Conservation (phyloP, 1,140 invertebrate species). For the Portunus trituberculatus region DNA sequence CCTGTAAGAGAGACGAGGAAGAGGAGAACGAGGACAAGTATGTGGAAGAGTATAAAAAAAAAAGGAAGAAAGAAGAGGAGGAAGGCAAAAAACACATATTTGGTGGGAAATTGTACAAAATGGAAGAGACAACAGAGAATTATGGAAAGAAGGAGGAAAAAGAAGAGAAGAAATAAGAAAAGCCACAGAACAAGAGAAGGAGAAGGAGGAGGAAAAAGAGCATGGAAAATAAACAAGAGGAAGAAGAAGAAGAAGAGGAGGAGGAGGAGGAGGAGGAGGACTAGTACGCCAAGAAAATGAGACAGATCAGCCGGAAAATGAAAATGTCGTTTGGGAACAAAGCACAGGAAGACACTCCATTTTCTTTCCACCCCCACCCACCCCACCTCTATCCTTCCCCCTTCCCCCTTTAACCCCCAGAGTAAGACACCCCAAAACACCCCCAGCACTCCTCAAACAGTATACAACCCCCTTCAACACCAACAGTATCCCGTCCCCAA, state of each 20-base stretch:
- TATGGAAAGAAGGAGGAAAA: not conserved
- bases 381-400: not conserved
- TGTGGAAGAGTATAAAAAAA: not conserved
- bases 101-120: not conserved
- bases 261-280: conserved; percentile 17
- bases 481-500: no score
- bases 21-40: not conserved
- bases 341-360: not conserved
- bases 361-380: not conserved
- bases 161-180: not conserved
- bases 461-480: no score
- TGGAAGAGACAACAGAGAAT: not conserved
- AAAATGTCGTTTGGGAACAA: conserved; percentile 3
- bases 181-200: not conserved
- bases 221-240: not conserved
- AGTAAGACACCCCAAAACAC: no score
- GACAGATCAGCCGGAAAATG: not conserved
- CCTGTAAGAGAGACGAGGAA: not conserved
- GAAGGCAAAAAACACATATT: not conserved
- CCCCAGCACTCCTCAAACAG: no score
- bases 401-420: no score
- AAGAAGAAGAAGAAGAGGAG: not conserved
- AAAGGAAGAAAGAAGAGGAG: not conserved
- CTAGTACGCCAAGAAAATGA: not conserved
- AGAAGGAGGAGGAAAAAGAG: not conserved